Conservation (phyloP, 2,113 vertebrate genomes). For the Leucopternis melanops region DNA sequence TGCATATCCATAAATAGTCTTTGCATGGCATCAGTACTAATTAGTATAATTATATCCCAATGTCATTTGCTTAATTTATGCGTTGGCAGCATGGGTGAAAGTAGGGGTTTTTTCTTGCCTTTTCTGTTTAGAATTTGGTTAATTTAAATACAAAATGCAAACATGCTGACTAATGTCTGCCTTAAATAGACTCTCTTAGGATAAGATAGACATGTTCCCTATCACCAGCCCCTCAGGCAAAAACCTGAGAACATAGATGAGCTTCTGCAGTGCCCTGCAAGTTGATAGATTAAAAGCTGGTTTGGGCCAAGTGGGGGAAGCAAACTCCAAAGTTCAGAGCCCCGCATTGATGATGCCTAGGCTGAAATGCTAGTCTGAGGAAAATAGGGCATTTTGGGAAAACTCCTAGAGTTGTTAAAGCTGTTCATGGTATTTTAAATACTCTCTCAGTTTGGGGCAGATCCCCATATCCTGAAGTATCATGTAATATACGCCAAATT, state of each 20-base stretch:
- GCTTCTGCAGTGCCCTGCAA: not conserved
- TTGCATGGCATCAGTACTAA: slow-evolving; percentile 66
- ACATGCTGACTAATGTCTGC: slow-evolving; percentile 67
- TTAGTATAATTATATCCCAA: slow-evolving; percentile 69
- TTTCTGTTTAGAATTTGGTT: slow-evolving; percentile 63
- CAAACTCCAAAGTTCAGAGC: not conserved
- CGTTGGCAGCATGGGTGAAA: slow-evolving; percentile 62
- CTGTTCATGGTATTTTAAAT: not conserved
- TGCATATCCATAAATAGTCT: slow-evolving; percentile 52
- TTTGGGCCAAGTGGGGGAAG: not conserved
- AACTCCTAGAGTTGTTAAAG: not conserved
- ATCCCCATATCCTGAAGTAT: not conserved
- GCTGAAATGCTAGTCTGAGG: not conserved
- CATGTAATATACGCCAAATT: not conserved
- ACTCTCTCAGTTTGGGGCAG: not conserved
- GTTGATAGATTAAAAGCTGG: not conserved
- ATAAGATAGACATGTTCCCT: slow-evolving; percentile 45
- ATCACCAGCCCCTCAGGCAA: slow-evolving; percentile 48
- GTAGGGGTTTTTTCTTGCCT: slow-evolving; percentile 38
- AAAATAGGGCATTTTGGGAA: not conserved
- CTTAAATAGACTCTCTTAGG: slow-evolving; percentile 63
- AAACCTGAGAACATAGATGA: slow-evolving; percentile 12
- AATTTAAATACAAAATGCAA: slow-evolving; percentile 67
- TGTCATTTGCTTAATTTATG: slow-evolving; percentile 73
- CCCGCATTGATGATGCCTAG: not conserved